These are phyloP conservation scores for Ptilorrhoa leucosticta DNA, from an alignment of 2,113 vertebrate species.

Conservation along the genomic window DNA sequence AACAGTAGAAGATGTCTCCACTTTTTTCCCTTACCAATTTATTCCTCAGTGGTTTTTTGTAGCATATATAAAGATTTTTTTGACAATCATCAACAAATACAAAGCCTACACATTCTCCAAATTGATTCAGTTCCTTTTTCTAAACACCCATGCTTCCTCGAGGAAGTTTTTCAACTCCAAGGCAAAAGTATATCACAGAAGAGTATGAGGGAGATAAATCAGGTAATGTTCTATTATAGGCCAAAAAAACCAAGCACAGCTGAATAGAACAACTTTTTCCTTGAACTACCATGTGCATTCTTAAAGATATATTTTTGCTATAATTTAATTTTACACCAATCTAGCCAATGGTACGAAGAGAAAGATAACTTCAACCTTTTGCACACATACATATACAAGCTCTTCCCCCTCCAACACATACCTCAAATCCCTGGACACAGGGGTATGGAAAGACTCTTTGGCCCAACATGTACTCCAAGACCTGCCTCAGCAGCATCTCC, in stretches of 20 bases:
- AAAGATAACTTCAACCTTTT: neutral
- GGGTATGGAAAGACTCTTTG: neutral
- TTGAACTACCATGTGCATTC: neutral
- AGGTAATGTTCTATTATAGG: neutral
- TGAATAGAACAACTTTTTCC: neutral
- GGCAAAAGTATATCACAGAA: neutral
- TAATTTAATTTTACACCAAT: neutral
- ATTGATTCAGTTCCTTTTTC: neutral
- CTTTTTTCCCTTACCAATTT: neutral
- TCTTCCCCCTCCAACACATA: neutral
- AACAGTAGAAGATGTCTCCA: neutral
- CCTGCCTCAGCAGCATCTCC: neutral
- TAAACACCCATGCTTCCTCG: neutral
- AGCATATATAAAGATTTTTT: neutral
- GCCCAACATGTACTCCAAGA: neutral
- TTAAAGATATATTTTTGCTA: neutral
- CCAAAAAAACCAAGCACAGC: neutral
- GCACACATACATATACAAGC: neutral
- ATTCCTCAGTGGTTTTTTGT: neutral
- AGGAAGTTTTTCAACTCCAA: neutral
- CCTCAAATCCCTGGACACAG: neutral
- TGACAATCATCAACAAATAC: neutral
- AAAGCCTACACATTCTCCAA: neutral
- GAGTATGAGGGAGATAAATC: neutral
- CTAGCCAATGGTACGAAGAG: neutral